Evolutionary conservation across 2,888 invertebrate genomes (phyloP).

Genomic region (Amiota communis): DNA sequence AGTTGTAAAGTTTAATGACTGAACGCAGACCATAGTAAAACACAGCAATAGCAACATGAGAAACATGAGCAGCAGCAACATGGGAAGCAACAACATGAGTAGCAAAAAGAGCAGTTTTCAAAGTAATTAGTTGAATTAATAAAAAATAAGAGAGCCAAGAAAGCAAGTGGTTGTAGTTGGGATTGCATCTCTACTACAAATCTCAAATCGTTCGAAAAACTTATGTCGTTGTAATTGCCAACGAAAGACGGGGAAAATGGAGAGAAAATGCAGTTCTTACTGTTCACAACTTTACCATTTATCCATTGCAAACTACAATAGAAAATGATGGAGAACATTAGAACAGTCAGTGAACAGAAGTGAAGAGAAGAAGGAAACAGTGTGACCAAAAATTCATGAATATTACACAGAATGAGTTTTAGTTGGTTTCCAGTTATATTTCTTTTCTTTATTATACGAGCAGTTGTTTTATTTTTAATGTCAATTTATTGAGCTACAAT

Average conservation of each 20-base stretch:
- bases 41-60: no score
- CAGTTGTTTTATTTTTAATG: no score
- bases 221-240: background rate
- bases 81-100: background rate
- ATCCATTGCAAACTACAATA: no score
- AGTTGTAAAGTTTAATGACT: slow-evolving; percentile 10
- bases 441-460: no score
- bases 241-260: background rate
- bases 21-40: background rate
- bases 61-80: no score
- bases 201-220: slow-evolving; percentile 1
- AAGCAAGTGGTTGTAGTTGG: background rate
- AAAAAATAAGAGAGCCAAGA: slow-evolving; percentile 3
- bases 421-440: no score
- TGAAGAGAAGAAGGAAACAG: background rate
- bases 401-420: no score
- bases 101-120: slow-evolving; percentile 11
- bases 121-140: slow-evolving; percentile 29
- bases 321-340: background rate
- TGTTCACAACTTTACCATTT: no score
- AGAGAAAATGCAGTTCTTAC: no score
- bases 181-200: background rate
- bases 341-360: no score
- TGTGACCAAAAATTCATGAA: no score
- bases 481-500: background rate